Evolutionary conservation across 2,888 invertebrate species (phyloP).

Genomic region (Heteromurus nitidus): DNA sequence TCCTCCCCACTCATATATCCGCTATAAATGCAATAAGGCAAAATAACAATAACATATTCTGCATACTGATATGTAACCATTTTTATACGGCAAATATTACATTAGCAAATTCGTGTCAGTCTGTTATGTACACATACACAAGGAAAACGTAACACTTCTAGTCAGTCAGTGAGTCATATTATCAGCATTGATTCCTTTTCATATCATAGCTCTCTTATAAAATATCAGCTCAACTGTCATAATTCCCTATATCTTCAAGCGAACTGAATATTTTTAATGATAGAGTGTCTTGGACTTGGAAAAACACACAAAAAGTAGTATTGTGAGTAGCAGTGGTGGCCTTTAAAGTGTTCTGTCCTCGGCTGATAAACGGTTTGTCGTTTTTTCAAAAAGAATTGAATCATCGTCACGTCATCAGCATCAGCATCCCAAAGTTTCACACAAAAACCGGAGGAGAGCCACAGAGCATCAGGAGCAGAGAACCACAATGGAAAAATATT

Average conservation of each 20-base stretch:
- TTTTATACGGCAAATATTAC: constrained; percentile 1
- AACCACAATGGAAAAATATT: constrained; percentile 4
- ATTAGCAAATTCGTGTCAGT: constrained; percentile 24
- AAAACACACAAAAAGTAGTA: no score
- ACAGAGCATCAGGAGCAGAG: not conserved
- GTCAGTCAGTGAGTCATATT: not conserved
- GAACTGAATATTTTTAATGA: no score
- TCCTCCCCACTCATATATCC: no score
- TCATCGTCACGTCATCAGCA: constrained; percentile 23
- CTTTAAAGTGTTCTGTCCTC: not conserved
- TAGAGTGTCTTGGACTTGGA: no score
- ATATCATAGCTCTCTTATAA: no score
- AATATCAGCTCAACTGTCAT: no score
- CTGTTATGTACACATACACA: constrained; percentile 18
- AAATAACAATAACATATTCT: not conserved
- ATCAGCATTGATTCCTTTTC: not conserved
- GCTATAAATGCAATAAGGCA: no score
- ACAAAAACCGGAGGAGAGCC: constrained; percentile 16
- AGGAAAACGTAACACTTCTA: not conserved
- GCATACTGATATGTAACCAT: no score
- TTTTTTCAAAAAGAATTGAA: constrained; percentile 18
- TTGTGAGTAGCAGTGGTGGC: not conserved
- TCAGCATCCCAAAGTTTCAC: not conserved
- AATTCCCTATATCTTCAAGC: not conserved
- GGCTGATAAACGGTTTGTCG: constrained; percentile 6